Conservation (phyloP, 2,113 vertebrate genomes). For the Pristiophorus japonicus region DNA sequence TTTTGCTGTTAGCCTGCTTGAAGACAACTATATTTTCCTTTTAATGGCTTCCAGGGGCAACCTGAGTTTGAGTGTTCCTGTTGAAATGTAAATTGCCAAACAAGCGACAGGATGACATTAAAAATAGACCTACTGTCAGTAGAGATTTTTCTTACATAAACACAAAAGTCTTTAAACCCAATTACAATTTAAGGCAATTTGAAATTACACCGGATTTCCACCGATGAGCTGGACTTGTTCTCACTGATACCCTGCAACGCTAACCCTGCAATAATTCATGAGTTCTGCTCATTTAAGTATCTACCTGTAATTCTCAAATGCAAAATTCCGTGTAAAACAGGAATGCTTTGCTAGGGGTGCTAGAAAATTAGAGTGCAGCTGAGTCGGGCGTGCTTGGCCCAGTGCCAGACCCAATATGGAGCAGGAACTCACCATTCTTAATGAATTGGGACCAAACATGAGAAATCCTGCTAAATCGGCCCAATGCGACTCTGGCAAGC, state of each 20-base stretch:
- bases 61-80: not conserved
- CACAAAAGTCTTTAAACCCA: not conserved
- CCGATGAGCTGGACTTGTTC: not conserved
- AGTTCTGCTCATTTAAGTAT: not conserved
- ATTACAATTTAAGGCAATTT: not conserved
- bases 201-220: not conserved
- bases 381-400: no score
- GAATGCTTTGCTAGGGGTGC: not conserved
- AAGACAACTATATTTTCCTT: not conserved
- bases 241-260: not conserved
- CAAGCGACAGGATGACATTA: not conserved
- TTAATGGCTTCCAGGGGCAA: not conserved
- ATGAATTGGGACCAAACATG: not conserved
- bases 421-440: not conserved
- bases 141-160: not conserved
- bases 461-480: not conserved
- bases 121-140: not conserved
- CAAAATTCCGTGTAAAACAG: not conserved
- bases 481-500: no score
- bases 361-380: not conserved
- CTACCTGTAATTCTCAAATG: not conserved
- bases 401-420: not conserved
- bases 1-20: not conserved
- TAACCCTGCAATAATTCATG: not conserved
- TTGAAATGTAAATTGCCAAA: not conserved